Percentiles rank a stretch among this genome's conserved stretches.
Conservation (phyloP, 2,888 invertebrate species). For the Rhodophaea formosa region DNA sequence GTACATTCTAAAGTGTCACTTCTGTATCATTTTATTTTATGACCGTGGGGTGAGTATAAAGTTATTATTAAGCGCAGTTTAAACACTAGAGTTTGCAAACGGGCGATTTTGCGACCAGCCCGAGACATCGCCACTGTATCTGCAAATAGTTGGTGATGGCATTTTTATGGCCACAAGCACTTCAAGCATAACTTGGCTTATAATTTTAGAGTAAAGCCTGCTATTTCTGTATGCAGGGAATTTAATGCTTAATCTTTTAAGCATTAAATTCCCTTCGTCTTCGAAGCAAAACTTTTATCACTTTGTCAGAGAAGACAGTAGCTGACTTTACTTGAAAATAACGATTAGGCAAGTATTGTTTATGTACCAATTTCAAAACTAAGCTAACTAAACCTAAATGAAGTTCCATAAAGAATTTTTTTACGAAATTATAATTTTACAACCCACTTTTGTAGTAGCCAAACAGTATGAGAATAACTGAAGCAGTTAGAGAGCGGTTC, state of each 20-base stretch:
- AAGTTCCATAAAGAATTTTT: no score
- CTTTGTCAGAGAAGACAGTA: no score
- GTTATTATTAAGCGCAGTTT: constrained; percentile 15
- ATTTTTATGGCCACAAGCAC: background rate
- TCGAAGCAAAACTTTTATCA: background rate
- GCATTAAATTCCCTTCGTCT: background rate
- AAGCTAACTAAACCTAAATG: no score
- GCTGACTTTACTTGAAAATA: no score
- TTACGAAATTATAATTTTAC: no score
- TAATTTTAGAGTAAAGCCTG: background rate
- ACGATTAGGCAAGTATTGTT: no score
- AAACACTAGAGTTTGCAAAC: constrained; percentile 11
- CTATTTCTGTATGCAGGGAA: background rate
- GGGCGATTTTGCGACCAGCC: constrained; percentile 1
- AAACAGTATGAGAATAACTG: no score
- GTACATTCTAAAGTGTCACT: no score
- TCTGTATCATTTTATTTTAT: no score
- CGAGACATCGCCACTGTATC: background rate
- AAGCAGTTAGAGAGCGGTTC: no score
- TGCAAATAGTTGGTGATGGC: background rate
- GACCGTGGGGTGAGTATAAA: constrained; percentile 21
- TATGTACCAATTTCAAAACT: no score
- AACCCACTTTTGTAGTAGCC: no score
- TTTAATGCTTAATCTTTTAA: background rate
- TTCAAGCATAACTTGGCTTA: background rate